Conservation (phyloP, 2,113 vertebrate genomes). For the Lepisosteus osseus region DNA sequence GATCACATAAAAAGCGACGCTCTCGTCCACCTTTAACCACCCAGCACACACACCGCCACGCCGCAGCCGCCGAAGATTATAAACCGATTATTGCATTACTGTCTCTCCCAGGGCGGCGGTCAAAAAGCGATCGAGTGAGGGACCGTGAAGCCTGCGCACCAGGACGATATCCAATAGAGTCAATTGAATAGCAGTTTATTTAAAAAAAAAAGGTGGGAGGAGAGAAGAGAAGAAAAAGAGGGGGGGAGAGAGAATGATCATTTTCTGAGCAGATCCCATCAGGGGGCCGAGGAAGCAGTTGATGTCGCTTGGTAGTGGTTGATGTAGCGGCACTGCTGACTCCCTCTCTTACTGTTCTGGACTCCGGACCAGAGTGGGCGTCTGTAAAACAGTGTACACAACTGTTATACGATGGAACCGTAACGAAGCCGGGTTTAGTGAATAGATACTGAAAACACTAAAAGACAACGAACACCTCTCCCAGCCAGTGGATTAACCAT, state of each 20-base stretch:
- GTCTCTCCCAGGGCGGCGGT: neutral
- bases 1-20: no score
- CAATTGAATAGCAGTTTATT: constrained; percentile 48
- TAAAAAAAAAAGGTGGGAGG: constrained; percentile 32
- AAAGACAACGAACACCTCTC: constrained; percentile 28
- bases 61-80: no score
- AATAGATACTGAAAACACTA: constrained; percentile 27
- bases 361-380: constrained; percentile 3
- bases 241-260: constrained; percentile 27
- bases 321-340: constrained; percentile 24
- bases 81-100: no score
- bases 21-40: no score
- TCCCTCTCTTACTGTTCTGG: constrained; percentile 24
- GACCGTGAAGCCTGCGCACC: constrained; percentile 16
- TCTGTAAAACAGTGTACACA: constrained; percentile 13
- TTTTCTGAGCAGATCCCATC: constrained; percentile 25
- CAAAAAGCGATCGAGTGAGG: constrained; percentile 1
- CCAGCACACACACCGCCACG: no score
- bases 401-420: constrained; percentile 46
- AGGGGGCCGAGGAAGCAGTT: constrained; percentile 37
- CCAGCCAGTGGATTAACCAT: constrained; percentile 40
- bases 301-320: constrained; percentile 33
- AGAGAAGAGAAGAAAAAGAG: constrained; percentile 5
- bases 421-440: constrained; percentile 31
- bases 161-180: constrained; percentile 33